A percentile compares a stretch with the other conserved stretches of the same genome.
phyloP scores from a whole-genome alignment of 2,797 vertebrate genomes.

The Pipistrellus pygmaeus region DNA sequence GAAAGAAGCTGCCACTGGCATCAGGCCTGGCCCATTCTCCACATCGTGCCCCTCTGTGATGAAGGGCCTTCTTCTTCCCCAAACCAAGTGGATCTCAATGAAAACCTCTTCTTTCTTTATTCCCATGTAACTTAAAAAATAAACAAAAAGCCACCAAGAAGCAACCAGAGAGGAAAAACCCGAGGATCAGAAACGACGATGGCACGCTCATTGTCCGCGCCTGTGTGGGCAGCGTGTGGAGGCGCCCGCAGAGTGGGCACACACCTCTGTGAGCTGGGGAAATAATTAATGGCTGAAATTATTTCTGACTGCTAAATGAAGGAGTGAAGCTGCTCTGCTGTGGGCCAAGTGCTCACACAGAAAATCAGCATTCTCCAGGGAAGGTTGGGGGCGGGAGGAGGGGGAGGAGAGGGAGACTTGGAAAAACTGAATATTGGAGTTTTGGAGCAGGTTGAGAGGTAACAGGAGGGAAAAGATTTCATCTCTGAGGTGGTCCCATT shows the following conservation, averaged over 20 bases:
- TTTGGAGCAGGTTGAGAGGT: conserved; percentile 85
- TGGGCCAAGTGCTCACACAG: conserved; percentile 81
- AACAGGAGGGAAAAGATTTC: conserved; percentile 81
- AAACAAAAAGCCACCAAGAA: background rate
- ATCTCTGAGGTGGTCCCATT: conserved; percentile 88
- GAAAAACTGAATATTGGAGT: conserved; percentile 83
- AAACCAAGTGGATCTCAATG: background rate
- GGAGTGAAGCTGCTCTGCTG: conserved; percentile 75
- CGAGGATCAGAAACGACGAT: conserved; percentile 18
- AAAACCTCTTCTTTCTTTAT: background rate
- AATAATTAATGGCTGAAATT: conserved; percentile 81
- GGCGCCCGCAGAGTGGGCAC: conserved; percentile 44
- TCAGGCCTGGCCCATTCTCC: conserved; percentile 68
- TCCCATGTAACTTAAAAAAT: conserved; percentile 26
- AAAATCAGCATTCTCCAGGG: conserved; percentile 82
- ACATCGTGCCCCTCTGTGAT: conserved; percentile 80
- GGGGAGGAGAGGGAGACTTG: conserved; percentile 62
- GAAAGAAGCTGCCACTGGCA: conserved; percentile 44
- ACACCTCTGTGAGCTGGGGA: conserved; percentile 75
- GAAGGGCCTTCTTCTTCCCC: conserved; percentile 53
- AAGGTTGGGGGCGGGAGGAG: background rate
- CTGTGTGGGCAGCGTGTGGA: background rate
- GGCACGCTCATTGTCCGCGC: background rate
- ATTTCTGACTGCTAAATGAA: conserved; percentile 81
- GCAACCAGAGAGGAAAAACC: conserved; percentile 41